Base-by-base conservation (phyloP, 2,113 vertebrate species). In the Oxygymnocypris stewartii region DNA sequence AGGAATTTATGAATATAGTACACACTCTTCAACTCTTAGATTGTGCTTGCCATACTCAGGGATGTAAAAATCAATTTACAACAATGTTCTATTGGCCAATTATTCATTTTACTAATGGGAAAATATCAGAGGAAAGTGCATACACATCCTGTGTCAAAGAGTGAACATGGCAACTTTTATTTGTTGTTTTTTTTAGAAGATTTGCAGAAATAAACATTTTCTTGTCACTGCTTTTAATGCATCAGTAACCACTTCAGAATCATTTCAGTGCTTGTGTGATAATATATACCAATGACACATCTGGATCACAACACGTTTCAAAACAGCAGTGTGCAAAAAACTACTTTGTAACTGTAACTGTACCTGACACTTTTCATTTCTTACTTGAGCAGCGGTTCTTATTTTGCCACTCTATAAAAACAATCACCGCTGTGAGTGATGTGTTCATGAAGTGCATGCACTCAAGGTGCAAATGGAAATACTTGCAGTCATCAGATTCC, bases 291-390 rank as follows among this genome's bases (percentile, higher is more conserved):
- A 82, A 82, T 67, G 14, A 82, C 79, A 65, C 25, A 82, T 63
- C 79, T 47, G 59, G 59, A 82, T 37, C 44, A 83, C 81, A 71
- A 83, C 61, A 83, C 81, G n/a, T 71, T 83, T 83, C 44, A 71
- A 83, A 37, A 83, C 79, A 65, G 59, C 40, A 82, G 59, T 65
- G 37, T 81, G 40, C 16, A 65, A 47, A 67, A 65, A 82, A 31
- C 40, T 44, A 44, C 79, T 67, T 20, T 28, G 59, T 16, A 25
- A 65, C 40, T 28, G 59, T 16, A 25, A 65, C 40, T 40, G 6
- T 81, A 65, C 37, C n/a, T 6, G 40, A 82, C 81, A 35, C 44
- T 51, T 82, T 31, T 49, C 40, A 35, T 67, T 51, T 82, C 63
- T 44, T 67, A 13, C 79, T 76, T 35, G 13, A 67, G n/a, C 23